Conservation (phyloP, 2,797 vertebrate genomes). For the Sebastiscus tertius region DNA sequence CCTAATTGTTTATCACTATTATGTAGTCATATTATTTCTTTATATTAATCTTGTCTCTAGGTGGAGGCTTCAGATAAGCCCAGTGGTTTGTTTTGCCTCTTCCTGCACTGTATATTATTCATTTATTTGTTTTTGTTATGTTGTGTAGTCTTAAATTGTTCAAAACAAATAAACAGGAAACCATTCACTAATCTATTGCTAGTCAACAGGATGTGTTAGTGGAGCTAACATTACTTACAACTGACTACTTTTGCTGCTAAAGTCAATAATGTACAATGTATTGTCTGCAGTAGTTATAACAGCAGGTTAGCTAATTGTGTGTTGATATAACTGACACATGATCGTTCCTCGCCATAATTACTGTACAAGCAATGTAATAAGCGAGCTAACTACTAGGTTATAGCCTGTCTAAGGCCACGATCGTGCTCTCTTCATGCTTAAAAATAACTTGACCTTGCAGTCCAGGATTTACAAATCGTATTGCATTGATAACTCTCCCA, state of each 20-base stretch:
- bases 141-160: too few species aligned
- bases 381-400: not conserved
- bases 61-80: too few species aligned
- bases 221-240: not conserved
- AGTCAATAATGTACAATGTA: too few species aligned
- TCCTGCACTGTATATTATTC: too few species aligned
- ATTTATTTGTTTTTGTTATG: too few species aligned
- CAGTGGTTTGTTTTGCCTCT: too few species aligned
- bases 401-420: not conserved
- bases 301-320: not conserved
- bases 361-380: not conserved
- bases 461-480: not conserved
- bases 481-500: accelerated
- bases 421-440: not conserved
- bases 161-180: not conserved
- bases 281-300: not conserved
- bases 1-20: too few species aligned
- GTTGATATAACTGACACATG: not conserved
- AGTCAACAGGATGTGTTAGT: not conserved
- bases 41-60: too few species aligned
- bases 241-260: not conserved
- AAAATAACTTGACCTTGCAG: not conserved
- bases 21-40: too few species aligned
- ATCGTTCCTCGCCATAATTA: not conserved
- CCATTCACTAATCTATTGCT: not conserved